Evolutionary conservation across 2,113 vertebrate genomes (phyloP).

Genomic region (Ochotona curzoniae): DNA sequence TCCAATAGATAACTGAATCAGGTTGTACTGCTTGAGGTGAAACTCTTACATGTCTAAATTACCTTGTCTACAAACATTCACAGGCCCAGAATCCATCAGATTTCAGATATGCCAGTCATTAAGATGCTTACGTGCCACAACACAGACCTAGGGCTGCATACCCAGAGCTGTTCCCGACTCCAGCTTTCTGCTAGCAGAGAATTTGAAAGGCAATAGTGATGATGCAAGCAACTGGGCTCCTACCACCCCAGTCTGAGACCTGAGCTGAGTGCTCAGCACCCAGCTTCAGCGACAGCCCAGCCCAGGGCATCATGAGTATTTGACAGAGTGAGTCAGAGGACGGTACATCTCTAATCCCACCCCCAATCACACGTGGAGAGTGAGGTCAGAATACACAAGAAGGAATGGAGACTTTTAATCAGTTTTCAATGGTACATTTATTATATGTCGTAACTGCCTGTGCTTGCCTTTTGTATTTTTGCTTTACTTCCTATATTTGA

Average conservation of each 20-base stretch:
- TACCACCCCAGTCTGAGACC: too few species aligned
- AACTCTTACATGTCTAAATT: not conserved
- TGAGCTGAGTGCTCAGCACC: too few species aligned
- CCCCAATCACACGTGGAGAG: not conserved
- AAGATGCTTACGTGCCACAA: too few species aligned
- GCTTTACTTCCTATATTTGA: not conserved
- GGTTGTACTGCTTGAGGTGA: not conserved
- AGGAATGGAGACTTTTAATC: not conserved
- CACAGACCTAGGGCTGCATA: too few species aligned
- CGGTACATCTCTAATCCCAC: too few species aligned
- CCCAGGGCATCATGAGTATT: too few species aligned
- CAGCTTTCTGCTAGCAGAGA: too few species aligned
- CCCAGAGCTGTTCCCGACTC: too few species aligned
- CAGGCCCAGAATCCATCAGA: not conserved
- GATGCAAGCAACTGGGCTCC: too few species aligned
- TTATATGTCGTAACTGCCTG: not conserved
- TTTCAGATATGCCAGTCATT: not conserved
- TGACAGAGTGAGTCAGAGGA: too few species aligned
- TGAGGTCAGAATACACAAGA: not conserved
- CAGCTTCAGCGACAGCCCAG: too few species aligned
- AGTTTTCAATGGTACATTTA: not conserved
- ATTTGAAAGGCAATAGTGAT: too few species aligned
- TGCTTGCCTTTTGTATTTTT: not conserved
- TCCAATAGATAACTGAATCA: not conserved
- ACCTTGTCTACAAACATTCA: not conserved